phyloP scores from a whole-genome alignment of 2,888 invertebrate species.

The Anthophora plumipes region DNA sequence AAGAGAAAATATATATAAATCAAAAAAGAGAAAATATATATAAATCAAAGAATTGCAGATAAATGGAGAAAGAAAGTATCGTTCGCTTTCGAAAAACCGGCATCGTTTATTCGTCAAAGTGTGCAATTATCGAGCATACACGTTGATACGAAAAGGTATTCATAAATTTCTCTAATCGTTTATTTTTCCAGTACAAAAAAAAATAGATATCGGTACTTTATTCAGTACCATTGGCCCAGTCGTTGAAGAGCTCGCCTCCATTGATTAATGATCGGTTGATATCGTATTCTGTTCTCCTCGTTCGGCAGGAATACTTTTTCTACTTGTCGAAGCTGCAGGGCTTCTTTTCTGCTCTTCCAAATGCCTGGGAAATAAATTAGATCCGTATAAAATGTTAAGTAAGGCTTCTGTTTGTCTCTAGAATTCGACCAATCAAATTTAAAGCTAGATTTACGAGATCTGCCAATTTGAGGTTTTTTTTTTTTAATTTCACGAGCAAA shows the following conservation, averaged over 20 bases:
- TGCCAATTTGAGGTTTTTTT: too few species aligned
- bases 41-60: too few species aligned
- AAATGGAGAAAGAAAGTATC: neutral
- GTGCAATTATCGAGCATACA: neutral
- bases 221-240: constrained; percentile 87
- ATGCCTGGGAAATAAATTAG: constrained; percentile 86
- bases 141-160: neutral
- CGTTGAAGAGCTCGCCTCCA: constrained; percentile 87
- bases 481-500: too few species aligned
- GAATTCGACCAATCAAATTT: neutral
- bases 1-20: too few species aligned
- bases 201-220: neutral
- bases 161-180: neutral
- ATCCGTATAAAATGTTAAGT: neutral
- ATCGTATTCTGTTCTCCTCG: constrained; percentile 76
- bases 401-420: too few species aligned
- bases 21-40: too few species aligned
- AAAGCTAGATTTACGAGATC: neutral
- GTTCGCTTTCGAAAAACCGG: neutral
- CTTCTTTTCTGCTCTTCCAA: constrained; percentile 90
- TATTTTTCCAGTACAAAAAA: neutral
- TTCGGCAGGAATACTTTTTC: constrained; percentile 88
- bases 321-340: constrained; percentile 87
- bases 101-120: constrained; percentile 5
- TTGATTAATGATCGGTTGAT: constrained; percentile 81